Conservation (phyloP, 2,113 vertebrate species). For the Stictonetta naevosa region DNA sequence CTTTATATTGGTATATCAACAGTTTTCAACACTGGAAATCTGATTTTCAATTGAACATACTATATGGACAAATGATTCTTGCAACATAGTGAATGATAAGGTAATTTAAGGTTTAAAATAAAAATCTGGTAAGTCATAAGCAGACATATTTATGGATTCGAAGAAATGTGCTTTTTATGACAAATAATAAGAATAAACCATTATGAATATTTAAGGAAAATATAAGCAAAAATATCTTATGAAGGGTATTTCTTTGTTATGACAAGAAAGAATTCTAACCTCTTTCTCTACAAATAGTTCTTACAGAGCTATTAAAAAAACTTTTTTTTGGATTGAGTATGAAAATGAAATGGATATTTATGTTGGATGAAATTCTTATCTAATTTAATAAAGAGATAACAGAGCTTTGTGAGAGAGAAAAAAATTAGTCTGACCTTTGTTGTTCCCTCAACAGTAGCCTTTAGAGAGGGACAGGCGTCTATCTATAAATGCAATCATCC, state of each 20-base stretch:
- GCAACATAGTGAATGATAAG: not conserved
- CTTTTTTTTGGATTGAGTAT: not conserved
- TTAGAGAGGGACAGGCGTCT: not conserved
- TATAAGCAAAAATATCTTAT: not conserved
- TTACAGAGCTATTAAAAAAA: not conserved
- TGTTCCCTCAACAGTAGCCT: not conserved
- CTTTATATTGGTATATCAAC: not conserved
- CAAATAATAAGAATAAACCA: not conserved
- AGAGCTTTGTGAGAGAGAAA: not conserved
- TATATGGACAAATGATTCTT: not conserved
- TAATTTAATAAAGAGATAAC: not conserved
- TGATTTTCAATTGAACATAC: not conserved
- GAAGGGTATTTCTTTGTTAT: not conserved
- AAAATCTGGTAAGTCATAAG: not conserved
- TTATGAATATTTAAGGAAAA: not conserved
- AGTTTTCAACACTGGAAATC: not conserved
- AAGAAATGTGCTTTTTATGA: not conserved
- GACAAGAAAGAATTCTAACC: not conserved
- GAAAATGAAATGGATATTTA: not conserved
- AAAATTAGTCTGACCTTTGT: not conserved
- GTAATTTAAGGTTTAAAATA: not conserved
- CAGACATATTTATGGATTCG: not conserved
- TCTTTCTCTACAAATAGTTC: not conserved
- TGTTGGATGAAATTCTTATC: not conserved
- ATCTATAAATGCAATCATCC: not conserved